Evolutionary conservation across 1,140 invertebrate species (phyloP), one percentile per base, ranked within the genome.

Genomic region (Drosophila ananassae): DNA sequence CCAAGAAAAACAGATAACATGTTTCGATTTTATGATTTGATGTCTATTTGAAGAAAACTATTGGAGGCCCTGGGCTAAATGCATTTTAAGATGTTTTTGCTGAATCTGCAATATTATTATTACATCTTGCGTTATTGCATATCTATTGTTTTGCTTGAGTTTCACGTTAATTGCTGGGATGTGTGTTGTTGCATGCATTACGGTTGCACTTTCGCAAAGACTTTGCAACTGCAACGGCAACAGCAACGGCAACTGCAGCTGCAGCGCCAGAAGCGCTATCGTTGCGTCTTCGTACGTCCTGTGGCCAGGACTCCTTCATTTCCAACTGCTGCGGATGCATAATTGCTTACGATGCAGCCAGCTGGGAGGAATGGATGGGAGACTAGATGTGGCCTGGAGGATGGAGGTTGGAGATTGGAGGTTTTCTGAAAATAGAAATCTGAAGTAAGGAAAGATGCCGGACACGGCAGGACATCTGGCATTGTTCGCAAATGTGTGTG

Each of bases 401-500:
- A n/a, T 22, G 44, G 32, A 32, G 32, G 32, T 32, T 32, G 32
- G 32, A 32, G 32, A 6, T 41, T 41, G 41, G 17, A 21, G 41
- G 41, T 73, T 28, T 21, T 53, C 64, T 64, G 59, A 44, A 76
- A 67, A 76, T 76, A 61, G 56, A 79, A 84, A 59, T 51, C 53
- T 57, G 58, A 60, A 78, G 76, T 56, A 76, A 84, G 71, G 53
- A 73, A 82, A 79, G 69, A 82, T 66, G 76, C 76, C 61, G 80
- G 64, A 84, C 80, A 82, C 71, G 68, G 79, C 78, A 66, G 58
- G 64, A 79, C 58, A 62, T 55, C 68, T 75, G 72, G 62, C 56
- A 76, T 76, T 57, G 66, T 74, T 50, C 57, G 81, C 55, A 56
- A 34, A 32, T 47, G 25, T 62, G 55, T 41, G 25, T 34, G 24